Conservation (phyloP, 92 coral and sea anemone species). For the Phenganax stokvisi region DNA sequence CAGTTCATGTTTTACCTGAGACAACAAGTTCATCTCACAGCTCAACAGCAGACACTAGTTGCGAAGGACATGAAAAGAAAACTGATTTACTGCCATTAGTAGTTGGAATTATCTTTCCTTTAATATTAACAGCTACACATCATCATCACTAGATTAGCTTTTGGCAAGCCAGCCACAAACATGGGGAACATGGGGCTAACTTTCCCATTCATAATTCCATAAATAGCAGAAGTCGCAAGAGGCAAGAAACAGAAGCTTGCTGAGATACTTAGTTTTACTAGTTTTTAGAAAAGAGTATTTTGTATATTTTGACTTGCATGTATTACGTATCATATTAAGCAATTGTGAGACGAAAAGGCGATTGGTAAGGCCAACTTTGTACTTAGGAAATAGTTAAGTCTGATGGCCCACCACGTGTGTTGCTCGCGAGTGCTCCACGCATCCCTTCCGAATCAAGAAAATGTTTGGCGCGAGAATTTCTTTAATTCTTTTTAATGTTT, state of each 20-base stretch:
- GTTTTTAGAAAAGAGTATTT: too few relatives aligned
- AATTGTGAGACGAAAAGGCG: too few relatives aligned
- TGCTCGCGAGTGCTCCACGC: constrained; percentile 13
- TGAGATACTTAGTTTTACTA: too few relatives aligned
- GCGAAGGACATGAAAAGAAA: constrained; percentile 54
- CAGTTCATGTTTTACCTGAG: constrained; percentile 95
- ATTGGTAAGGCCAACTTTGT: background rate
- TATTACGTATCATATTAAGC: too few relatives aligned
- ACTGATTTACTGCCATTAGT: constrained; percentile 75
- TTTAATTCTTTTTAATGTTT: constrained; percentile 14
- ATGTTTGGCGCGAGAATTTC: background rate
- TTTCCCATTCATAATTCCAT: background rate
- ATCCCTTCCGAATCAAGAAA: background rate
- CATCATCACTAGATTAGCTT: constrained; percentile 48
- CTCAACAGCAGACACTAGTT: constrained; percentile 51
- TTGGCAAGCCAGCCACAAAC: background rate
- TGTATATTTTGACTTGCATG: too few relatives aligned
- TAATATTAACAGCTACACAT: constrained; percentile 84
- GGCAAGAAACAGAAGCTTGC: too few relatives aligned
- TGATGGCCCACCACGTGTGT: background rate
- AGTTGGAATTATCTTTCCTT: constrained; percentile 78
- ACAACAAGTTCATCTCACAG: constrained; percentile 50
- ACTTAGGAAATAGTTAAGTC: background rate
- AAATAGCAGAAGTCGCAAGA: too few relatives aligned
- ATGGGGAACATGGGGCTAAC: background rate